phyloP scores from a whole-genome alignment of 92 coral and sea anemone genomes.

The Phymanthus crucifer region DNA sequence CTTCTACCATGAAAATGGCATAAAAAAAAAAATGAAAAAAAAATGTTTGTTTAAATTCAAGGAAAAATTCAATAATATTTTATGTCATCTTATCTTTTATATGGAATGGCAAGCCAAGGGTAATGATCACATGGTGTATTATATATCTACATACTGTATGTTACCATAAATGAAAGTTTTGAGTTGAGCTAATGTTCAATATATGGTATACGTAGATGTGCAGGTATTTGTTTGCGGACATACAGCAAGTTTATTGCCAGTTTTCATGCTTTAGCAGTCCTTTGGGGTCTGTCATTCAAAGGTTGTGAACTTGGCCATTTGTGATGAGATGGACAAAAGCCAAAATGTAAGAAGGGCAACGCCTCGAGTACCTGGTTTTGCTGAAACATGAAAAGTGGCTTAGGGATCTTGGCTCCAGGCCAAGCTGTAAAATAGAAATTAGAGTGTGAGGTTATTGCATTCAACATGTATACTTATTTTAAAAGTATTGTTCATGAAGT shows the following conservation, averaged over 20 bases:
- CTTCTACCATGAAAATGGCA: not conserved
- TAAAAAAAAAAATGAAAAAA: not conserved
- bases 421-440: not conserved
- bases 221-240: not conserved
- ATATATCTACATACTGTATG: not conserved
- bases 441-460: constrained; percentile 1
- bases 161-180: not conserved
- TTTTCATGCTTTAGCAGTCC: too few species aligned
- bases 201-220: not conserved
- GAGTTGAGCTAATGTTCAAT: not conserved
- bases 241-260: not conserved
- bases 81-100: constrained; percentile 6
- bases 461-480: constrained; percentile 30
- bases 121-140: too few species aligned
- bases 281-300: too few species aligned
- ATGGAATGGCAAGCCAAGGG: not conserved
- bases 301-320: too few species aligned
- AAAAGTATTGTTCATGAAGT: constrained; percentile 36
- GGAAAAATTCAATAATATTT: not conserved
- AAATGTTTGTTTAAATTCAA: not conserved
- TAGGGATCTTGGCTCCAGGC: too few species aligned
- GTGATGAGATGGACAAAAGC: too few species aligned
- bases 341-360: too few species aligned
- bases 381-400: too few species aligned
- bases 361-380: too few species aligned